Percentiles rank a stretch among this genome's conserved stretches.
These are phyloP conservation scores for Onychorhynchus coronatus DNA, from an alignment of 2,113 vertebrate genomes.

Conservation along the genomic window DNA sequence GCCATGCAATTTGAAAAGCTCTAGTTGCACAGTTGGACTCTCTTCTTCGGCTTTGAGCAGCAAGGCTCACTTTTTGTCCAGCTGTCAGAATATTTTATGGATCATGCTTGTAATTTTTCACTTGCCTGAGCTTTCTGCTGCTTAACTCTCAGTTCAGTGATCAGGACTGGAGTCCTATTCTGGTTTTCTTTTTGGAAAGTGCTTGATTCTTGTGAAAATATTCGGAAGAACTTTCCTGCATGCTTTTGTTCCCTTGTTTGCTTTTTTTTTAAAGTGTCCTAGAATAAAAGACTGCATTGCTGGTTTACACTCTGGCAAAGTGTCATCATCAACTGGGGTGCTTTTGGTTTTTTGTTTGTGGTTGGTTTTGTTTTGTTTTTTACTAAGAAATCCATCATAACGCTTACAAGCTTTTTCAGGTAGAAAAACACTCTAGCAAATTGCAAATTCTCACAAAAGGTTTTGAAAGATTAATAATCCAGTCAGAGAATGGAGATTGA, in stretches of 20 bases:
- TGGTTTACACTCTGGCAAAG: not conserved
- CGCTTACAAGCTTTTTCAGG: not conserved
- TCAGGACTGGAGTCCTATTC: not conserved
- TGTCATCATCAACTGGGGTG: not conserved
- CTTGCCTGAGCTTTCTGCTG: not conserved
- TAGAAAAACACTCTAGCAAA: not conserved
- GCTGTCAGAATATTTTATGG: not conserved
- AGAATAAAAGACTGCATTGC: not conserved
- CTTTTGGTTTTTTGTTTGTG: not conserved
- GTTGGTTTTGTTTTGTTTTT: not conserved
- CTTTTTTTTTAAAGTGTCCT: not conserved
- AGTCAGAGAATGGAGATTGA: not conserved
- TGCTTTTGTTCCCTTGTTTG: not conserved
- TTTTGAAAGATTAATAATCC: not conserved
- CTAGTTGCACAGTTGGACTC: not conserved
- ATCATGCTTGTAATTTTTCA: conserved; percentile 27
- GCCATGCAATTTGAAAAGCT: not conserved
- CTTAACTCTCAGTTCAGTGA: not conserved
- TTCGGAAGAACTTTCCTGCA: not conserved
- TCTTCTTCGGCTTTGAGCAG: not conserved
- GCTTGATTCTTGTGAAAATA: not conserved
- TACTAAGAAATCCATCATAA: not conserved
- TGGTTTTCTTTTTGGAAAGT: not conserved
- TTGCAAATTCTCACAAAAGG: not conserved
- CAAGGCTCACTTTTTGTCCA: not conserved